phyloP scores from a whole-genome alignment of 2,888 invertebrate species.

The Melolontha melolontha region DNA sequence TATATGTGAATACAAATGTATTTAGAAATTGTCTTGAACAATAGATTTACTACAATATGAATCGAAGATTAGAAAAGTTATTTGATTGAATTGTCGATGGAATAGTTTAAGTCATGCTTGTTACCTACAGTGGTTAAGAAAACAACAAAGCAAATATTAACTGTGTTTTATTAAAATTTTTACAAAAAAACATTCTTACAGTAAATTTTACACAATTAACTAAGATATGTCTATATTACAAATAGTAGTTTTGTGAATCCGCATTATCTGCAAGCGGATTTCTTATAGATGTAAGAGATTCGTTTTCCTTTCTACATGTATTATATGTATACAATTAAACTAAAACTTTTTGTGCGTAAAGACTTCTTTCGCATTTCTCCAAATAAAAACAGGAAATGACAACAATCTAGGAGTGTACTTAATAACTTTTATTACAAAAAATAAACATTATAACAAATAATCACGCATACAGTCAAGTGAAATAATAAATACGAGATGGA shows the following conservation, averaged over 20 bases:
- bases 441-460: conserved; percentile 55
- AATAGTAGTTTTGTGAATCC: conserved; percentile 31
- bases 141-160: conserved; percentile 22
- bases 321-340: conserved; percentile 23
- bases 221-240: conserved; percentile 47
- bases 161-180: conserved; percentile 47
- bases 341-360: conserved; percentile 7
- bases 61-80: no score
- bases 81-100: no score
- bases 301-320: conserved; percentile 18
- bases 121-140: no score
- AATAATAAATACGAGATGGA: conserved; percentile 62
- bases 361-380: neutral
- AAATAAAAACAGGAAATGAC: conserved; percentile 24
- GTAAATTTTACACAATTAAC: conserved; percentile 45
- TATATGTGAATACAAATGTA: no score
- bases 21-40: no score
- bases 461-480: conserved; percentile 62
- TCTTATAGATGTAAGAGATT: conserved; percentile 3
- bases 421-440: conserved; percentile 49
- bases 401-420: conserved; percentile 39
- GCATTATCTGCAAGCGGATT: conserved; percentile 12
- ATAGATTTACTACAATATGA: no score
- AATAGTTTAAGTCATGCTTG: no score
- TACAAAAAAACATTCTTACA: conserved; percentile 45